phyloP scores from a whole-genome alignment of 2,113 vertebrate genomes.

The Cyrtonyx montezumae region DNA sequence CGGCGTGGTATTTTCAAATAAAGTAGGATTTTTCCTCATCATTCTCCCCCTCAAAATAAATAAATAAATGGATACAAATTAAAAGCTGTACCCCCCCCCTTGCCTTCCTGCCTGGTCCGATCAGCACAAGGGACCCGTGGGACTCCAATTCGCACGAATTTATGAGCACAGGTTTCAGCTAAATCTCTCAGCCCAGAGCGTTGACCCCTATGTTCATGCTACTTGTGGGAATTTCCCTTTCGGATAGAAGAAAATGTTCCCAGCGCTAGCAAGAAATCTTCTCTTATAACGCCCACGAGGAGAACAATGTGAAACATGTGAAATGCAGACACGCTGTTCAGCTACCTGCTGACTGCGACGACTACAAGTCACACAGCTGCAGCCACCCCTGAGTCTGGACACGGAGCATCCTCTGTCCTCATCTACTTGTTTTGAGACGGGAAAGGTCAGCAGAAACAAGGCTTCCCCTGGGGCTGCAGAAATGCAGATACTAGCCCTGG shows the following conservation, averaged over 20 bases:
- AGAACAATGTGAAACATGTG: slow-evolving; percentile 3
- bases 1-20: accelerated
- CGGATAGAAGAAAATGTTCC: too few species aligned
- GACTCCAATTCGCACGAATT: background rate
- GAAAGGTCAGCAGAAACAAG: background rate
- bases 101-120: background rate
- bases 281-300: background rate
- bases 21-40: background rate
- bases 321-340: slow-evolving; percentile 7
- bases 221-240: background rate
- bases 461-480: background rate
- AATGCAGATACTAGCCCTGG: background rate
- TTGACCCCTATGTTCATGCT: background rate
- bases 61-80: too few species aligned
- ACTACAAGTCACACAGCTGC: slow-evolving; percentile 20
- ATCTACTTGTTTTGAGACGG: background rate
- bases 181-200: background rate
- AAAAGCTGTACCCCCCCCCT: too few species aligned
- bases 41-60: background rate
- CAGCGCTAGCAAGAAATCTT: background rate
- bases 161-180: background rate
- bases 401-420: background rate
- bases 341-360: background rate
- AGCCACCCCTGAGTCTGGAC: background rate
- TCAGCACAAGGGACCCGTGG: accelerated